Conservation (phyloP, 2,113 vertebrate species). For the Pseudopipra pipra region DNA sequence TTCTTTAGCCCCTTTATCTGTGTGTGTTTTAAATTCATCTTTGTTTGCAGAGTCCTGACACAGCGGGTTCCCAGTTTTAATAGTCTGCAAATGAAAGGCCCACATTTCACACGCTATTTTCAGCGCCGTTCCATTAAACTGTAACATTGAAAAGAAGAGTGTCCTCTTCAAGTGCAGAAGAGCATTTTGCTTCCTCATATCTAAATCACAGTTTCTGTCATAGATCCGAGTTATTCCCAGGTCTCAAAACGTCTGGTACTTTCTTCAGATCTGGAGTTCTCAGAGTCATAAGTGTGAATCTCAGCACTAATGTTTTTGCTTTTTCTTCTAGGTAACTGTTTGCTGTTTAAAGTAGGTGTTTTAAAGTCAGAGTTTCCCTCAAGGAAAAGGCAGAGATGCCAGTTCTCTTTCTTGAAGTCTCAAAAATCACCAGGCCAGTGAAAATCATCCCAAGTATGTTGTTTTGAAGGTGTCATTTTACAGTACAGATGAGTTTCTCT, state of each 20-base stretch:
- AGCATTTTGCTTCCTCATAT: neutral
- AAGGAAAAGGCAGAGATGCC: neutral
- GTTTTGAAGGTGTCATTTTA: neutral
- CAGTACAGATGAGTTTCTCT: neutral
- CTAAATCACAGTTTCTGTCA: neutral
- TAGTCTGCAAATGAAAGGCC: slow-evolving; percentile 61
- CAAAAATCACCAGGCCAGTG: neutral
- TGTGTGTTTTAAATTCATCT: slow-evolving; percentile 50
- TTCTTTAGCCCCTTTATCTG: slow-evolving; percentile 45
- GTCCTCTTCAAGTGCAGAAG: slow-evolving; percentile 23
- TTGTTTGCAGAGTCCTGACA: slow-evolving; percentile 56
- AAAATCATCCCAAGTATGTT: neutral
- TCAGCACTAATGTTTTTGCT: neutral
- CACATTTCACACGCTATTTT: slow-evolving; percentile 60
- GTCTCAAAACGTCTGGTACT: neutral
- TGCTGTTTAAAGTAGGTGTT: neutral
- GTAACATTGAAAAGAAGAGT: slow-evolving; percentile 44
- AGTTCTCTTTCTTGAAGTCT: neutral
- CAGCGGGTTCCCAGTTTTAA: slow-evolving; percentile 54
- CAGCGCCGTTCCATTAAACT: slow-evolving; percentile 41
- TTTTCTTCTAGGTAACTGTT: neutral
- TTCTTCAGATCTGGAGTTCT: neutral
- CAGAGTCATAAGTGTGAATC: neutral
- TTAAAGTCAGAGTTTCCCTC: neutral
- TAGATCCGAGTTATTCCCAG: slow-evolving; percentile 16